Evolutionary conservation across 2,113 vertebrate species (phyloP).

Genomic region (Pygoscelis antarcticus): DNA sequence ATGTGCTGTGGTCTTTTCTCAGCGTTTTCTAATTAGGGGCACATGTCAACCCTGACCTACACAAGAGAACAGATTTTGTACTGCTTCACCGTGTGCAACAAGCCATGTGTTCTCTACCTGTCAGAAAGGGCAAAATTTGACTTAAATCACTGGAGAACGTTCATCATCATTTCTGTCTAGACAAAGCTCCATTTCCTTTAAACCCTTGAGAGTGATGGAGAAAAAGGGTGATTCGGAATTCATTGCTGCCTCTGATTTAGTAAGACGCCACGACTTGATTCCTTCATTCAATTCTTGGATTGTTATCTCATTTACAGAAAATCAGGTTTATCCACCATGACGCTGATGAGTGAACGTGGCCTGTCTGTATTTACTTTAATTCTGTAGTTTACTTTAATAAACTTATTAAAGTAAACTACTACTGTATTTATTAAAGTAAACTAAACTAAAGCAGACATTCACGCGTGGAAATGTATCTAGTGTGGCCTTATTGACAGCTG

Average conservation of each 20-base stretch:
- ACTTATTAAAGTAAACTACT: neutral
- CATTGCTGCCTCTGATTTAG: neutral
- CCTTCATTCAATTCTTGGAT: neutral
- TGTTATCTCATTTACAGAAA: neutral
- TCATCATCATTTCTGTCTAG: neutral
- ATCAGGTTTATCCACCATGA: neutral
- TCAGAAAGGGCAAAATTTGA: neutral
- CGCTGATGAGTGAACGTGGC: neutral
- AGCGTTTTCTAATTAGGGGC: neutral
- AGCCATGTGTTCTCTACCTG: neutral
- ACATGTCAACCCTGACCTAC: neutral
- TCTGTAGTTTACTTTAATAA: neutral
- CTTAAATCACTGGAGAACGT: neutral
- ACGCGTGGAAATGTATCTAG: neutral
- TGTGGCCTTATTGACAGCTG: neutral
- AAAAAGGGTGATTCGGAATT: neutral
- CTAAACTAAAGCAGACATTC: neutral
- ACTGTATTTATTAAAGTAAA: neutral
- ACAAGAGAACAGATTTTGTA: neutral
- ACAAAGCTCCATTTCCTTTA: neutral
- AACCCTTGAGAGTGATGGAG: neutral
- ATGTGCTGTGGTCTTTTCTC: constrained; percentile 5
- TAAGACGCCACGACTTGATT: neutral
- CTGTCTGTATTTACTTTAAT: neutral
- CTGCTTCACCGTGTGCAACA: neutral